phyloP scores from a whole-genome alignment of 2,113 vertebrate species.

The Glaucomys volans region DNA sequence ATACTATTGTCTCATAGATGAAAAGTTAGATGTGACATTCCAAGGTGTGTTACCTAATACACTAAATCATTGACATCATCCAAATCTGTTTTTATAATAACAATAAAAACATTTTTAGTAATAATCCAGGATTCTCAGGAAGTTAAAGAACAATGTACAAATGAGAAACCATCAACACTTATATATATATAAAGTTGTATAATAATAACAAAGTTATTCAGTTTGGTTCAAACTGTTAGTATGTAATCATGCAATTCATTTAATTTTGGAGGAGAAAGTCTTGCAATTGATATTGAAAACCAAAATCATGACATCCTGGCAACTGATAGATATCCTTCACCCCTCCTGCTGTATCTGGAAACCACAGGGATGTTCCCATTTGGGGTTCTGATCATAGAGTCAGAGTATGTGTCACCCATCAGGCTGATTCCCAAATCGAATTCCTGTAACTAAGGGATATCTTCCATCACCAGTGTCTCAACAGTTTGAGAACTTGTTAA shows the following conservation, averaged over 20 bases:
- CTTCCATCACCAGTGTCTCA: neutral
- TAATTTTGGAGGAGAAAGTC: neutral
- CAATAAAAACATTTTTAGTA: neutral
- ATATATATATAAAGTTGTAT: neutral
- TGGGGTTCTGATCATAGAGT: neutral
- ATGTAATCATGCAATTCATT: neutral
- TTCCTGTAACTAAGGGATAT: neutral
- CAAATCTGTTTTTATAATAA: neutral
- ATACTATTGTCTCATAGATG: neutral
- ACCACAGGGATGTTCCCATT: neutral
- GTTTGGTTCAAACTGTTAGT: neutral
- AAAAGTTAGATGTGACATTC: neutral
- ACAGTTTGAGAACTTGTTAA: neutral
- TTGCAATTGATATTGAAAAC: neutral
- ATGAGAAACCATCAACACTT: neutral
- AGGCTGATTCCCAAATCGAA: neutral
- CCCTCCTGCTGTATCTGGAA: neutral
- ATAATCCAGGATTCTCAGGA: neutral
- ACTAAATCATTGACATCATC: neutral
- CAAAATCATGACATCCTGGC: neutral
- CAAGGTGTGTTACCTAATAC: neutral
- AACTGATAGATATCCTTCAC: neutral
- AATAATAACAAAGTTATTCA: neutral
- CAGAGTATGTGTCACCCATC: neutral
- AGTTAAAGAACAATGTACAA: neutral